phyloP scores from a whole-genome alignment of 2,113 vertebrate species.

The Macheiramphus alcinus region DNA sequence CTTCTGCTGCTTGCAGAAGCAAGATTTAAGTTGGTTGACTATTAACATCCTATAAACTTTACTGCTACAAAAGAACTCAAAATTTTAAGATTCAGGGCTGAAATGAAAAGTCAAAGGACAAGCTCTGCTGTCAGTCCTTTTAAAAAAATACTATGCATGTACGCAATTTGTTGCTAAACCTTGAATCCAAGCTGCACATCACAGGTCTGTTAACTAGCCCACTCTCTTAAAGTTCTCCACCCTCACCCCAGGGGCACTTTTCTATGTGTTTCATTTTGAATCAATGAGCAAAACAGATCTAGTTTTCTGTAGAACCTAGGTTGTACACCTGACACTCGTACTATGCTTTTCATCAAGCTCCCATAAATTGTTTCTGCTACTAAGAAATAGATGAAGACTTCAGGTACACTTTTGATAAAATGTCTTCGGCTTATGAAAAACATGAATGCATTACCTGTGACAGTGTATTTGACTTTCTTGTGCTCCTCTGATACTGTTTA shows the following conservation, averaged over 20 bases:
- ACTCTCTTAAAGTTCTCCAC: background rate
- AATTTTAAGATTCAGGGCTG: background rate
- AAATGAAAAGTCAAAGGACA: background rate
- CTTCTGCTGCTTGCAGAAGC: background rate
- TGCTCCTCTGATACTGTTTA: background rate
- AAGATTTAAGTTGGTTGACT: background rate
- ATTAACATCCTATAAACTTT: background rate
- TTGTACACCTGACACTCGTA: background rate
- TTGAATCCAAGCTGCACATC: background rate
- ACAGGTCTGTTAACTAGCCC: background rate
- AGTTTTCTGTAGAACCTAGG: background rate
- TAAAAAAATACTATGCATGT: background rate
- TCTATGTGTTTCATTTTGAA: background rate
- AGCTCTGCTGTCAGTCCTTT: background rate
- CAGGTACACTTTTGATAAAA: background rate
- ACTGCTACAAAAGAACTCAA: background rate
- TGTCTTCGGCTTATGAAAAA: background rate
- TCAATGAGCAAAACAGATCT: background rate
- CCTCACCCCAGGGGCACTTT: background rate
- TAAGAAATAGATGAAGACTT: background rate
- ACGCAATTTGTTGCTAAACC: background rate
- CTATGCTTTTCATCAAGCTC: background rate
- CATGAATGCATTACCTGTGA: background rate
- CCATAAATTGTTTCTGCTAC: background rate
- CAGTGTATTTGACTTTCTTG: background rate